A percentile compares a stretch with the other conserved stretches of the same genome.
These are phyloP conservation scores for Apocrypta bakeri DNA, from an alignment of 1,140 invertebrate species.

Conservation along the genomic window DNA sequence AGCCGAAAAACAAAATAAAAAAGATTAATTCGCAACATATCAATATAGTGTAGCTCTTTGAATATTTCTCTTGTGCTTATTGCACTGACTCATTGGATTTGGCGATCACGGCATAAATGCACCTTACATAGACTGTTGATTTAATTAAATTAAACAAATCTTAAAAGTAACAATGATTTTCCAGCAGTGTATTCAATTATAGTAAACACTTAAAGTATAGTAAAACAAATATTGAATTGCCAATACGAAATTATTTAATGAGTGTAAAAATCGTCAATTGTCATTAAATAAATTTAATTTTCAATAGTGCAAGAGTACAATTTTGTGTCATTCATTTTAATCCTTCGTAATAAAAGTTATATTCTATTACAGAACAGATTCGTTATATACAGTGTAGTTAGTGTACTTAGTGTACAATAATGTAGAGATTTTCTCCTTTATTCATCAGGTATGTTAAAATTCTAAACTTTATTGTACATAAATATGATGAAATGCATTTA, in stretches of 20 bases:
- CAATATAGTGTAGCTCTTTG: background rate
- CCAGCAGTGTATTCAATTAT: background rate
- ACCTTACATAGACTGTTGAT: background rate
- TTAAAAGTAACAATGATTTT: background rate
- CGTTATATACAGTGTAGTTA: slow-evolving; percentile 33
- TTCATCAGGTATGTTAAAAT: background rate
- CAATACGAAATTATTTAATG: background rate
- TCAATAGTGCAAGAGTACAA: background rate
- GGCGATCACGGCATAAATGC: background rate
- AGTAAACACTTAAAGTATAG: too few species aligned
- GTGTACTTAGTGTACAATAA: slow-evolving; percentile 25
- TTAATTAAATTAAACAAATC: background rate
- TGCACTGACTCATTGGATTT: slow-evolving; percentile 31
- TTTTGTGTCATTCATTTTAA: background rate
- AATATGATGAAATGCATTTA: slow-evolving; percentile 7
- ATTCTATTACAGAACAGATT: background rate
- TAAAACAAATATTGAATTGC: background rate
- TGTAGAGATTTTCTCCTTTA: background rate
- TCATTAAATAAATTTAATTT: background rate
- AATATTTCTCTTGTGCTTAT: slow-evolving; percentile 21
- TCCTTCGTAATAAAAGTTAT: background rate
- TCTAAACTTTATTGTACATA: slow-evolving; percentile 3
- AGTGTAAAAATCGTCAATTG: background rate
- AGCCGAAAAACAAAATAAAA: background rate
- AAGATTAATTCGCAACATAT: background rate